Base-by-base conservation (phyloP, 2,888 invertebrate species). In the Hololepta plana region DNA sequence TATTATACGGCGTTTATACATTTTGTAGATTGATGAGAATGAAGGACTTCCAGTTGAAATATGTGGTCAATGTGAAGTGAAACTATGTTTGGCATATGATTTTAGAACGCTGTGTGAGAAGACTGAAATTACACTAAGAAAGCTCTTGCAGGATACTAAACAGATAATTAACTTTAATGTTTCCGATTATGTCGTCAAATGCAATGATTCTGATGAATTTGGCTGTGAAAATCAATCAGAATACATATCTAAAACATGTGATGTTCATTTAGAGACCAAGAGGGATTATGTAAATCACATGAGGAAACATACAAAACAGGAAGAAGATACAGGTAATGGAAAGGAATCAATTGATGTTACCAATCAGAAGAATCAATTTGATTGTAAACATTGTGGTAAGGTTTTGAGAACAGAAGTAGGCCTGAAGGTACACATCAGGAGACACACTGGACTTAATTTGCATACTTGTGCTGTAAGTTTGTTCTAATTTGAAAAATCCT, bases 51-150 rank as follows among this genome's bases (percentile, higher is more conserved):
- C 56, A 5, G 40, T 41, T 26, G 40, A 42, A 20, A 38, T 56
- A 20, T 56, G 56, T 32, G 32, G 37, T 12, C 38, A 40, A 8
- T 56, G 56, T 34, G 50, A 51, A 38, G 41, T 39, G 23, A 53
- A 54, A 37, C 39, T 56, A 14, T 45, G 43, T 24, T 35, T 40
- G 14, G 52, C 53, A 3, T 55, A 48, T 35, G 45, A 51, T 31
- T 56, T 56, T 34, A 52, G 52, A 33, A 44, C 45, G 32, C 49
- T 49, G 29, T 53, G 51, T 37, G 52, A 55, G 37, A 52, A 49
- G 35, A 46, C 52, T n/a, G 53, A 56, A 35, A 34, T 35, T 16
- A 39, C 47, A 10, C 40, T 55, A 28, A 37, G 52, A 22, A 44
- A 48, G 31, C 35, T 24, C 13, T 15, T 28, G 13, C 28, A 25